Conservation (phyloP, 2,888 invertebrate genomes). For the Rhabditoides inermis region DNA sequence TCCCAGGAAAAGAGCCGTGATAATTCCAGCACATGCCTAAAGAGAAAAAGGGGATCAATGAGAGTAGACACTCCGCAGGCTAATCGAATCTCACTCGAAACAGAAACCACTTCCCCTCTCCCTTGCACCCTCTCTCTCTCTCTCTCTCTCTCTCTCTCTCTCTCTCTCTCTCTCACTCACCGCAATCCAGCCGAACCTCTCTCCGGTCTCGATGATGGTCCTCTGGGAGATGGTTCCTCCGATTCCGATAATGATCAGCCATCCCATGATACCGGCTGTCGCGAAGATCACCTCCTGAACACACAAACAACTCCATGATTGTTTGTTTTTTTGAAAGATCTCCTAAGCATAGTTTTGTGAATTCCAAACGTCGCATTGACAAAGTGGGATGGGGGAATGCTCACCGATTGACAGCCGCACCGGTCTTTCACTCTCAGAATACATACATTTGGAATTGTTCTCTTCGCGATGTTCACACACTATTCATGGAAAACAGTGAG, state of each 20-base stretch:
- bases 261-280: slow-evolving; percentile 48
- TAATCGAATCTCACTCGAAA: not conserved
- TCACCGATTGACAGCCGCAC: no score
- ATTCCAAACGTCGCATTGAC: no score
- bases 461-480: no score
- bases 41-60: slow-evolving; percentile 4
- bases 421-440: no score
- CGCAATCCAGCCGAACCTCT: slow-evolving; percentile 49
- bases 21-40: slow-evolving; percentile 48
- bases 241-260: slow-evolving; percentile 50
- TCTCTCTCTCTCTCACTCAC: slow-evolving; percentile 14
- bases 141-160: not conserved
- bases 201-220: slow-evolving; percentile 50
- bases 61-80: not conserved
- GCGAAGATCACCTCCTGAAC: slow-evolving; percentile 48
- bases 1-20: slow-evolving; percentile 43
- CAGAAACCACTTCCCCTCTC: not conserved
- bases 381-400: no score
- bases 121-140: not conserved
- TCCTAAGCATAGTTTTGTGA: not conserved
- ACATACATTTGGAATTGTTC: no score
- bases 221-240: slow-evolving; percentile 47
- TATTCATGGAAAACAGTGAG: no score
- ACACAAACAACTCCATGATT: not conserved
- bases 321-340: no score